These are phyloP conservation scores for Seriola dumerili DNA, from an alignment of 2,113 vertebrate species.

Conservation along the genomic window DNA sequence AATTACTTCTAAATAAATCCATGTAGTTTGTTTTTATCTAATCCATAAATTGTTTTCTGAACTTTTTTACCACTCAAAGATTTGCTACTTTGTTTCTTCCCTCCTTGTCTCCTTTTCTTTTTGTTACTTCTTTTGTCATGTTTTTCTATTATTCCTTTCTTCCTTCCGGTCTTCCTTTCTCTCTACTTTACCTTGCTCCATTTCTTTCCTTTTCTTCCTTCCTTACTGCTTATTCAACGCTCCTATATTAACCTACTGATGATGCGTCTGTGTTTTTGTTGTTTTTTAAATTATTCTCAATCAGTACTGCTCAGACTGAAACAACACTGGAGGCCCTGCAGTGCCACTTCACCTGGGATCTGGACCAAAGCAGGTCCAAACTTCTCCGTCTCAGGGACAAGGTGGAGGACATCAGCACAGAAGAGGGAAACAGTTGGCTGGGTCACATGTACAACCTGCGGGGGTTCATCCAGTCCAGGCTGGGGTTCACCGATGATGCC, in stretches of 20 bases:
- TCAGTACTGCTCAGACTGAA: slow-evolving; percentile 46
- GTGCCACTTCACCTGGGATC: slow-evolving; percentile 73
- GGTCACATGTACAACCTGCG: slow-evolving; percentile 69
- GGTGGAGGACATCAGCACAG: slow-evolving; percentile 45
- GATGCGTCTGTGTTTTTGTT: neutral
- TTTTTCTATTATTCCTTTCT: too few relatives aligned
- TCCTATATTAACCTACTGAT: neutral
- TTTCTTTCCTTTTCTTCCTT: too few relatives aligned
- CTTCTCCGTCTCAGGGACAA: slow-evolving; percentile 14
- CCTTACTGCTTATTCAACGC: too few relatives aligned
- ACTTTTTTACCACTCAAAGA: too few relatives aligned
- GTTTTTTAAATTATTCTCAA: neutral
- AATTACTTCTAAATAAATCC: too few relatives aligned
- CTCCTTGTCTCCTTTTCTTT: too few relatives aligned
- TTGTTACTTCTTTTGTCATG: too few relatives aligned
- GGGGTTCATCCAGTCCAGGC: slow-evolving; percentile 45
- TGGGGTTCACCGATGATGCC: slow-evolving; percentile 20
- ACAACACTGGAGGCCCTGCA: slow-evolving; percentile 35
- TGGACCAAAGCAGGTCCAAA: neutral
- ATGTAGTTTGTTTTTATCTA: too few relatives aligned
- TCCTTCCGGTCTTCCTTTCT: too few relatives aligned
- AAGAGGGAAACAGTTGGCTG: slow-evolving; percentile 56
- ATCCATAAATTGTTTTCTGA: too few relatives aligned
- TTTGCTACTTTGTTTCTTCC: too few relatives aligned
- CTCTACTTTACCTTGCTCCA: neutral